These are phyloP conservation scores for Pachliopta kotzebuea DNA, from an alignment of 2,888 invertebrate species.

Conservation along the genomic window DNA sequence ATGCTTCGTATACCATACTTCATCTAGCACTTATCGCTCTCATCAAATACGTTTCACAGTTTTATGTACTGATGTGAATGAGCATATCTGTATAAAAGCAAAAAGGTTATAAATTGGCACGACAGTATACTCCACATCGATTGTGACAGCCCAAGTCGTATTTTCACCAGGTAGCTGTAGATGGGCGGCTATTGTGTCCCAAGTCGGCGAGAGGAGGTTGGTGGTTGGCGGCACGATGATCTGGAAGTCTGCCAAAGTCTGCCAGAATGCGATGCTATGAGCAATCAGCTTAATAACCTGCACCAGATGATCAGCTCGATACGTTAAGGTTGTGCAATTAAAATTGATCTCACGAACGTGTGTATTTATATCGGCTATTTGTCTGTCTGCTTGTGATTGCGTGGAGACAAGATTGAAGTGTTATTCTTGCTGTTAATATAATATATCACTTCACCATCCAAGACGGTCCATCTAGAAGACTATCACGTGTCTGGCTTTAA, in stretches of 20 bases:
- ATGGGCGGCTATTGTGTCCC: constrained; percentile 56
- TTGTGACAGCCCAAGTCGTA: constrained; percentile 40
- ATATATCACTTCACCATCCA: not conserved
- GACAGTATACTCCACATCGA: constrained; percentile 13
- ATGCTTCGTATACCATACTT: too few relatives aligned
- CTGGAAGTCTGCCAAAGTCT: constrained; percentile 63
- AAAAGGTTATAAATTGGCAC: constrained; percentile 31
- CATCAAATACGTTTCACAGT: too few relatives aligned
- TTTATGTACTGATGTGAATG: not conserved
- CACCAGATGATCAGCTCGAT: constrained; percentile 75
- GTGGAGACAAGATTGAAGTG: constrained; percentile 14
- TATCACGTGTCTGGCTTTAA: not conserved
- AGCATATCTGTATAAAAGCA: constrained; percentile 16
- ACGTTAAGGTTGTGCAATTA: constrained; percentile 51
- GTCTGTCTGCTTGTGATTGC: constrained; percentile 20
- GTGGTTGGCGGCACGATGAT: constrained; percentile 33
- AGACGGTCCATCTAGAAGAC: not conserved
- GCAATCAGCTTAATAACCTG: constrained; percentile 69
- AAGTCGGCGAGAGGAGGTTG: constrained; percentile 36
- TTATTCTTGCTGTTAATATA: constrained; percentile 6
- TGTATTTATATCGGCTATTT: constrained; percentile 27
- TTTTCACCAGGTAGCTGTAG: constrained; percentile 45
- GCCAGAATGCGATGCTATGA: constrained; percentile 60
- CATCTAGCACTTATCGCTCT: too few relatives aligned
- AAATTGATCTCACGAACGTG: constrained; percentile 22